Conservation (phyloP, 2,113 vertebrate species). For the Theristicus caerulescens region DNA sequence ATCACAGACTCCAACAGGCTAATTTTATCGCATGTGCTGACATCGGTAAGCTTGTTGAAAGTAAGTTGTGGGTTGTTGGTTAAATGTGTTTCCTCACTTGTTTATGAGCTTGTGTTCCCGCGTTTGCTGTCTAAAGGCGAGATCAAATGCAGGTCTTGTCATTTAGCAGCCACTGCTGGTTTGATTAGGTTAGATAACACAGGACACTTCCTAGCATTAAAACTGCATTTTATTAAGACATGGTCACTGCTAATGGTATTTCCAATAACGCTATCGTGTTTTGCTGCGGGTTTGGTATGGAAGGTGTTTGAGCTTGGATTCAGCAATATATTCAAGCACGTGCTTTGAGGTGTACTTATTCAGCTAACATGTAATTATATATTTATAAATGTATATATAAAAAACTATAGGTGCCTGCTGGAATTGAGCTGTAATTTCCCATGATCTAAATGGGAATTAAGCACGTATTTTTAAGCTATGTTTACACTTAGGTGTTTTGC, state of each 20-base stretch:
- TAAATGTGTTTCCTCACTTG: not conserved
- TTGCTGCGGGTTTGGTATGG: not conserved
- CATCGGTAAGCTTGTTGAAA: not conserved
- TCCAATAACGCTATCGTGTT: not conserved
- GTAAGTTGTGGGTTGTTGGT: slow-evolving; percentile 18
- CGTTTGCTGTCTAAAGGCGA: not conserved
- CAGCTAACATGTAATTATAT: not conserved
- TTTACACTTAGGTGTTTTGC: not conserved
- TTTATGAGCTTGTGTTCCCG: slow-evolving; percentile 11
- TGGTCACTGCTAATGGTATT: not conserved
- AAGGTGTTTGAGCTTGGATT: not conserved
- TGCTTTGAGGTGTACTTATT: not conserved
- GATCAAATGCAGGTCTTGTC: not conserved
- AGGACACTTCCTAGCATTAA: not conserved
- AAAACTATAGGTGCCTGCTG: not conserved
- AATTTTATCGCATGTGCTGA: slow-evolving; percentile 13
- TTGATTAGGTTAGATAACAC: not conserved
- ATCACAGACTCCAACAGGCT: slow-evolving; percentile 1
- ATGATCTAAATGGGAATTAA: not conserved
- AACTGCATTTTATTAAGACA: not conserved
- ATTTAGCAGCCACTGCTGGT: not conserved
- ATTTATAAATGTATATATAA: not conserved
- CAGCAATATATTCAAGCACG: not conserved
- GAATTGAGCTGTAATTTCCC: slow-evolving; percentile 14
- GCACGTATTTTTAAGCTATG: not conserved